Conservation (phyloP, 2,888 invertebrate species). For the Apamea anceps region DNA sequence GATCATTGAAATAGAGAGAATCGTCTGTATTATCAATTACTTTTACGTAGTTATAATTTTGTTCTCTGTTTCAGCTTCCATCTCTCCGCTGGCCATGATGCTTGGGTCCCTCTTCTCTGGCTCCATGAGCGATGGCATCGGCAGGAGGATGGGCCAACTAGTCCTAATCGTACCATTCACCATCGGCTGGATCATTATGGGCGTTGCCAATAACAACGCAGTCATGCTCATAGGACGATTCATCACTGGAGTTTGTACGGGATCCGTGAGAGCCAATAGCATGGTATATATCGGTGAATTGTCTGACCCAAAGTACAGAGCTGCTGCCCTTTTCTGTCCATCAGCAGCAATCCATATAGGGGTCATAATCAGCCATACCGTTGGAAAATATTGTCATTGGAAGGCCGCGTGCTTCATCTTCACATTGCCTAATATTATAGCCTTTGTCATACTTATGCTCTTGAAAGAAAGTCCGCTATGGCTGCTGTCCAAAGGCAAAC, state of each 20-base stretch:
- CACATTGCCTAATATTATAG: slow-evolving; percentile 67
- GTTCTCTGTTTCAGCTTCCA: slow-evolving; percentile 48
- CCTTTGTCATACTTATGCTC: slow-evolving; percentile 67
- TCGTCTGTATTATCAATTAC: neutral
- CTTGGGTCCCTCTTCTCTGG: slow-evolving; percentile 75
- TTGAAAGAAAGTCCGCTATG: slow-evolving; percentile 80
- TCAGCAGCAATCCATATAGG: slow-evolving; percentile 71
- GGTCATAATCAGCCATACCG: slow-evolving; percentile 70
- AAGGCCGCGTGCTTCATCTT: slow-evolving; percentile 71
- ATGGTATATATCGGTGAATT: slow-evolving; percentile 78
- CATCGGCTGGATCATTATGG: slow-evolving; percentile 75
- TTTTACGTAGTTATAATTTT: neutral
- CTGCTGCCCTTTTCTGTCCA: slow-evolving; percentile 70
- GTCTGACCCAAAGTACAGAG: slow-evolving; percentile 76
- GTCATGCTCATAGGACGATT: slow-evolving; percentile 74
- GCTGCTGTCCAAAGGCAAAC: slow-evolving; percentile 75
- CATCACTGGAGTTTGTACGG: slow-evolving; percentile 73
- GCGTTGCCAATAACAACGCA: slow-evolving; percentile 66
- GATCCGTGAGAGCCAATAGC: slow-evolving; percentile 72
- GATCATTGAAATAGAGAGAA: neutral
- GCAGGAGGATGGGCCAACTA: slow-evolving; percentile 74
- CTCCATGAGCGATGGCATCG: slow-evolving; percentile 73
- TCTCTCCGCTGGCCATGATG: slow-evolving; percentile 68
- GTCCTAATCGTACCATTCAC: slow-evolving; percentile 70
- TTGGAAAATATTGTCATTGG: slow-evolving; percentile 75